A percentile compares a stretch with the other conserved stretches of the same genome.
Conservation (phyloP, 2,113 vertebrate genomes). For the Barnardius zonarius region DNA sequence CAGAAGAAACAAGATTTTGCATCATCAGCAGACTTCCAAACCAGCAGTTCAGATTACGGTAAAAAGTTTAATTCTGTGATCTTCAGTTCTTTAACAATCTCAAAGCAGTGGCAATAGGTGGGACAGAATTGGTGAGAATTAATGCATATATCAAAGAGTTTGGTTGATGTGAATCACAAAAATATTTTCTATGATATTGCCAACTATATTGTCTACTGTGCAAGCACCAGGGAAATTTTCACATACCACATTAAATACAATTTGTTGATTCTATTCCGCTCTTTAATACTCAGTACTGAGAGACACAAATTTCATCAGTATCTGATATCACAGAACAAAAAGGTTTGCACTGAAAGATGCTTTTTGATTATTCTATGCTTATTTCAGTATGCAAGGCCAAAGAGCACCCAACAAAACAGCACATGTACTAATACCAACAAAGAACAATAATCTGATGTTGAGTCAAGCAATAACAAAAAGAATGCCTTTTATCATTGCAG, state of each 20-base stretch:
- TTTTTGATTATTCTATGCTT: not conserved
- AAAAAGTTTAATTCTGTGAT: conserved; percentile 13
- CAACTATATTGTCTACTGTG: not conserved
- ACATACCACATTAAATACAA: not conserved
- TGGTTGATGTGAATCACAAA: not conserved
- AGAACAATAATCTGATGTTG: not conserved
- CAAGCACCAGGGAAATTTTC: not conserved
- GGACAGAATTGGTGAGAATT: not conserved
- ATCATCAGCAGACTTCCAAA: conserved; percentile 7
- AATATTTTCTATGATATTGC: not conserved
- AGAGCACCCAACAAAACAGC: not conserved
- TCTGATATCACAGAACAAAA: not conserved
- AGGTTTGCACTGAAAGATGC: not conserved
- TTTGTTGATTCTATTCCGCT: not conserved
- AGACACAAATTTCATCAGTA: not conserved
- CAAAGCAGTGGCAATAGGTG: not conserved
- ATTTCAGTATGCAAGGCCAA: not conserved
- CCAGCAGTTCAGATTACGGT: not conserved
- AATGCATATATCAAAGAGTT: not conserved
- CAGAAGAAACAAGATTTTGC: conserved; percentile 25
- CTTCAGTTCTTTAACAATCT: conserved; percentile 1
- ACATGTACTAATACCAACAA: not conserved
- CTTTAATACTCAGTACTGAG: not conserved
- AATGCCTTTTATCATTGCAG: not conserved
- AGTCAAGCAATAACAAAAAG: not conserved